Base-by-base conservation (phyloP, 2,113 vertebrate species). In the Pleuronectes platessa region DNA sequence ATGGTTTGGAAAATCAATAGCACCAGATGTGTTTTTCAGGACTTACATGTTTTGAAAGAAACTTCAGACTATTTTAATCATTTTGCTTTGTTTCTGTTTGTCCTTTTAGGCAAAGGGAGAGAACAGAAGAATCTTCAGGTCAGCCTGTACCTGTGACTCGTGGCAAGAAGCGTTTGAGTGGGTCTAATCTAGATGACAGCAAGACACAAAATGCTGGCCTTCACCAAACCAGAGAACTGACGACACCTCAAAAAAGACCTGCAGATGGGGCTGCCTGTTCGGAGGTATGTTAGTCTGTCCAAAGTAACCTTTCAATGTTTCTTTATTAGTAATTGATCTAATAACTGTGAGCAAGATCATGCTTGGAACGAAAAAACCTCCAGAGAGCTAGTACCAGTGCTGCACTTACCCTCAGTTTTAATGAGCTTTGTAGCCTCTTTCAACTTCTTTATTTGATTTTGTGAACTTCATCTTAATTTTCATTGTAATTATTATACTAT, bases 271-370 rank as follows among this genome's bases (percentile, higher is more conserved):
- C 71, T 23, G 26, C 31, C 18, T 10, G 78, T 76, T 18, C 51
- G 17, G 78, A 89, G 20, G 91, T 92, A 81, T 3, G 82, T 78
- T 21, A 61, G 6, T 18, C 61, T 37, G 27, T 54, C n/a, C 26
- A 1, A 7, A n/a, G n/a, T n/a, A n/a, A 26, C 5, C 61, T 1
- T 23, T 10, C 51, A 56, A 14, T 14, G 12, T 74, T 21, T 63
- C 20, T 58, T 5, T 59, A 21, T 59, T 31, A 27, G 59, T 11
- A 56, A 15, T 17, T 61, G 13, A 61, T 70, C 14, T 49, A 24
- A 26, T 54, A 18, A 49, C 15, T 51, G 2, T 51, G 58, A 15
- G 42, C 42, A 45, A 15, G 42, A 45, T 45, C 13, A 14, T 45
- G 11, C 13, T 35, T 2, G 3, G 26, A 37, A 61, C 12, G 31